Evolutionary conservation across 2,113 vertebrate species (phyloP).

Genomic region (Callopanchax toddi): DNA sequence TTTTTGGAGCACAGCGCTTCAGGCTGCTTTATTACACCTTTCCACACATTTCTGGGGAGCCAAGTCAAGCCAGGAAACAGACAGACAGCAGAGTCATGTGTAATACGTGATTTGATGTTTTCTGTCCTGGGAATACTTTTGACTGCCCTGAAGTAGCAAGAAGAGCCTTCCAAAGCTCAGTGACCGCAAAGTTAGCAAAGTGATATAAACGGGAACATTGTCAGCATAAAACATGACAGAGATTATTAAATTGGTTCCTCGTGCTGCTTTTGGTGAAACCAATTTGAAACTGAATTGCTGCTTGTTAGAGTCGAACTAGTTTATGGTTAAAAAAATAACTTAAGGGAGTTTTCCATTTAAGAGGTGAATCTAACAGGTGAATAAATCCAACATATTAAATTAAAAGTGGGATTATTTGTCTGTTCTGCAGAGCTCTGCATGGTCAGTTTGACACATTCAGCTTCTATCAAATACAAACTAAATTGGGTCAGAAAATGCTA

Average conservation of each 20-base stretch:
- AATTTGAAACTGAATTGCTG: conserved; percentile 13
- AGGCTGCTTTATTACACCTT: conserved; percentile 56
- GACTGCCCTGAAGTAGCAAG: conserved; percentile 28
- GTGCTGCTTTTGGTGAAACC: conserved; percentile 2
- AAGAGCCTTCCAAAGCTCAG: conserved; percentile 18
- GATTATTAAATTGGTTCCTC: neutral
- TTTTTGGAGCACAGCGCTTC: conserved; percentile 42
- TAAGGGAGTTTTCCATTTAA: neutral
- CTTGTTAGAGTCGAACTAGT: conserved; percentile 21
- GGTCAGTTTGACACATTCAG: neutral
- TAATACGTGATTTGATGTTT: neutral
- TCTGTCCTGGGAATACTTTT: neutral
- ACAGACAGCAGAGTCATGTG: conserved; percentile 18
- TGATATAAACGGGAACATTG: too few relatives aligned
- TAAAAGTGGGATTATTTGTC: too few relatives aligned
- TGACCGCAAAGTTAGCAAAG: too few relatives aligned
- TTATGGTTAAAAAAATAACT: conserved; percentile 45
- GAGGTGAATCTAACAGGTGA: neutral
- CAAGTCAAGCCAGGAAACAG: conserved; percentile 46
- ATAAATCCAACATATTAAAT: neutral
- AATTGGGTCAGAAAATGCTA: neutral
- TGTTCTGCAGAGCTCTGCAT: neutral
- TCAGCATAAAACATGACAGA: too few relatives aligned
- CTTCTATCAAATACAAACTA: neutral
- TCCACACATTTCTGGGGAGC: conserved; percentile 46